Base-by-base conservation (phyloP, 2,888 invertebrate species). In the Plemyria rubiginata region DNA sequence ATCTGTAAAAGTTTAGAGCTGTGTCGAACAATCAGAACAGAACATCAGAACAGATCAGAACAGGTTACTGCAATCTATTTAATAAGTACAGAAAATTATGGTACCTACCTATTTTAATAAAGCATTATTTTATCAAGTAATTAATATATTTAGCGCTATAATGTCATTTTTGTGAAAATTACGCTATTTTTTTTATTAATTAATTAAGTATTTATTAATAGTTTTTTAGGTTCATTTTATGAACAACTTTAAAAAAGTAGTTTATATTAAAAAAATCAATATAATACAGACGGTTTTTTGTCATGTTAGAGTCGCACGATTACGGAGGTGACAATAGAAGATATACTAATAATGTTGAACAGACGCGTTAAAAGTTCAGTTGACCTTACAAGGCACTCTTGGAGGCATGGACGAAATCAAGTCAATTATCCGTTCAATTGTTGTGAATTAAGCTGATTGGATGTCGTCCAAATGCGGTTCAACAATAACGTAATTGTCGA, bases 381-480 rank as follows among this genome's bases (percentile, higher is more conserved):
- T 78, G 69, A 70, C 83, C 85, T 78, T 86, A 80, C 82, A 84
- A 57, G 81, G 67, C 66, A 60, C 65, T 61, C 62, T 61, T 50
- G 71, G 77, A 74, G 72, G 65, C 62, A 70, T 78, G 76, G 79
- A 77, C 76, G 72, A 78, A 79, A 78, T 77, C 74, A 80, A 82
- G 77, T 70, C 76, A 78, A 83, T 83, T 78, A 82, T 68, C 71
- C 61, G 72, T 68, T 63, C 81, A 76, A 82, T 82, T 82, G 79
- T 81, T 72, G 68, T 76, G 76, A 79, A 84, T 80, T 81, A 82
- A 82, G 79, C 78, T 74, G 74, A 81, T 84, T 81, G 79, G 77
- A 81, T 72, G 70, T 74, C 66, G 59, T 71, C 76, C 76, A 74
- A 78, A 80, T 71, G 66, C 67, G 76, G 69, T 62, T 65, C 43